phyloP scores from a whole-genome alignment of 2,113 vertebrate species.

The Xenopus borealis region DNA sequence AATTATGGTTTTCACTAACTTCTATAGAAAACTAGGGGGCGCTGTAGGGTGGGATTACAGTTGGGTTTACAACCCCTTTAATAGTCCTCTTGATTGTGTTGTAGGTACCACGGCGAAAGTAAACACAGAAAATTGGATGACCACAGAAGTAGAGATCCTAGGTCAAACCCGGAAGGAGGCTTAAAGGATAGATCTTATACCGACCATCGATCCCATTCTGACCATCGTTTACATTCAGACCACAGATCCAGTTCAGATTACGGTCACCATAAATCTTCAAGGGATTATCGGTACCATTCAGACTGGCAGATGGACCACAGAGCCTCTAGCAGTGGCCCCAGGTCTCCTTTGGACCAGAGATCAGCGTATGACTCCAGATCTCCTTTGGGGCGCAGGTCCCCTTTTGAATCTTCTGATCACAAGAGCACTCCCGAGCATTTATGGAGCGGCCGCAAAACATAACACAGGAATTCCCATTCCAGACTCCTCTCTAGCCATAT shows the following conservation, averaged over 20 bases:
- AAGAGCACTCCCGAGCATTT: slow-evolving; percentile 94
- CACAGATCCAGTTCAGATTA: slow-evolving; percentile 74
- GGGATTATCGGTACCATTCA: slow-evolving; percentile 89
- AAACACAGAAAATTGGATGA: slow-evolving; percentile 94
- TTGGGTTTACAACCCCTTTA: too few relatives aligned
- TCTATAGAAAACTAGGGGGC: too few relatives aligned
- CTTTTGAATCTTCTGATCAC: slow-evolving; percentile 92
- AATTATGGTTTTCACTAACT: too few relatives aligned
- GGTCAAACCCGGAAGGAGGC: slow-evolving; percentile 72
- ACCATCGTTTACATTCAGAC: slow-evolving; percentile 78
- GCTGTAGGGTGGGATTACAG: too few relatives aligned
- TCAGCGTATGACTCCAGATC: slow-evolving; percentile 88
- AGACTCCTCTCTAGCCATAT: slow-evolving; percentile 82
- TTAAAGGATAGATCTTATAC: slow-evolving; percentile 77
- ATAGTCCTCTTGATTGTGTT: slow-evolving; percentile 9
- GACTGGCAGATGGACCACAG: slow-evolving; percentile 94
- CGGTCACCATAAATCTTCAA: slow-evolving; percentile 76
- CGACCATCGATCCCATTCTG: slow-evolving; percentile 75
- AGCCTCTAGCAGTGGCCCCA: slow-evolving; percentile 79
- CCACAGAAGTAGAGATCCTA: slow-evolving; percentile 84
- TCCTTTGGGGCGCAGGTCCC: slow-evolving; percentile 81
- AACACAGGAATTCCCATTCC: slow-evolving; percentile 66
- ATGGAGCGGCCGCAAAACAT: slow-evolving; percentile 96
- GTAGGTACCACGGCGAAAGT: slow-evolving; percentile 84
- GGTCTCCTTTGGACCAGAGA: slow-evolving; percentile 88